Base-by-base conservation (phyloP, 2,797 vertebrate species). In the Cryptoblepharus egeriae region DNA sequence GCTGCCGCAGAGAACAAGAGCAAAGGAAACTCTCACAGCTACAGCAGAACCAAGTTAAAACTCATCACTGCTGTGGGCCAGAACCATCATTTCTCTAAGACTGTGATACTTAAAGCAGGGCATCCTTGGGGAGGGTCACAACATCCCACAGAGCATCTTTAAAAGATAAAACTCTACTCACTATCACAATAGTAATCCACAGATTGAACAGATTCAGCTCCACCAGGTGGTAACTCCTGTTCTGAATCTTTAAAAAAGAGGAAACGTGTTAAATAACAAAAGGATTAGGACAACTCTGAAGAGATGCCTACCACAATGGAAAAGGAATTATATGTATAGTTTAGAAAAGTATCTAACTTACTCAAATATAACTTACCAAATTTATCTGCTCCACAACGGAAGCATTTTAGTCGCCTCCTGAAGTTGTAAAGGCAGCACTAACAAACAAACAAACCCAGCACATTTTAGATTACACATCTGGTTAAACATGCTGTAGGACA, bases 401-500 rank as follows among this genome's bases (percentile, higher is more conserved):
- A 99, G 95, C 99, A 99, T 97, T 99, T 99, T 95, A 99, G 97
- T 95, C 99, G 97, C 95, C 99, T 98, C 92, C 98, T 98, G 97
- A 99, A 99, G 97, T 99, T 99, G 96, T 99, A 99, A 95, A 99
- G 98, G 96, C 98, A 98, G 96, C 99, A 99, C 99, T 99, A 95
- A 58, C 95, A 97, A 64, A 75, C 88, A 93, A 91, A 91, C 22
- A 92, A 28, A 37, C 75, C 55, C 2, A 12, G 26, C 80, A 91
- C 80, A 81, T 77, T 60, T 15, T 3, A 15, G 5, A 0, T 77
- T 82, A 65, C 60, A 5, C 12, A 63, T n/a, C 10, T 74, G 57
- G 0, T 2, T 3, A 70, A 45, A 3, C 30, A 64, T 87, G 4
- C n/a, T 57, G 18, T 68, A 73, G 26, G 89, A 3, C 0, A 10